These are phyloP conservation scores for Artibeus lituratus DNA, from an alignment of 2,797 vertebrate species.

Conservation along the genomic window DNA sequence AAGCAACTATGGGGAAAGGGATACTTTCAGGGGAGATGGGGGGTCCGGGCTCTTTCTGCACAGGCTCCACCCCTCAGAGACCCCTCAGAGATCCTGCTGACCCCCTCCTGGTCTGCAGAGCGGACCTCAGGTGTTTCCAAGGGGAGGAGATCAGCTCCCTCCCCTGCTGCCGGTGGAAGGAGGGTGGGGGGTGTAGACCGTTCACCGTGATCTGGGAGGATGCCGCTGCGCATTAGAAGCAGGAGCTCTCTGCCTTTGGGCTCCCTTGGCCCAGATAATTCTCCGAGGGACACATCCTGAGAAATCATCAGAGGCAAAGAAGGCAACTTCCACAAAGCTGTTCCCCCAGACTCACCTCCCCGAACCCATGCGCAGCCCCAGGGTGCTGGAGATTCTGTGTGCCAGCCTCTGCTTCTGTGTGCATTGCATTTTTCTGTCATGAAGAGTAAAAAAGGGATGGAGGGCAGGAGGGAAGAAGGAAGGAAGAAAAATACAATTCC, in stretches of 20 bases:
- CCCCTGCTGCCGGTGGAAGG: accelerated
- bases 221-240: accelerated
- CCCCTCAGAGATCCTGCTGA: accelerated
- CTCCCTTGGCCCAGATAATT: neutral
- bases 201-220: neutral
- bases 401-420: neutral
- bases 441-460: neutral
- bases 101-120: neutral
- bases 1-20: neutral
- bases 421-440: neutral
- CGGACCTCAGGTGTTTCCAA: accelerated
- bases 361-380: accelerated
- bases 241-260: accelerated
- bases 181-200: accelerated
- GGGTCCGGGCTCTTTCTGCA: neutral
- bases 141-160: neutral
- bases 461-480: neutral
- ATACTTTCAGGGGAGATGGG: neutral
- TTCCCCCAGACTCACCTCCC: neutral
- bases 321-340: accelerated
- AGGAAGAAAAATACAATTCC: neutral
- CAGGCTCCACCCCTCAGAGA: too few species aligned
- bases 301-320: neutral
- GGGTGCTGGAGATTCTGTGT: neutral
- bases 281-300: accelerated